These are phyloP conservation scores for Choloepus hoffmanni DNA, from an alignment of 2,113 vertebrate genomes.

Conservation along the genomic window DNA sequence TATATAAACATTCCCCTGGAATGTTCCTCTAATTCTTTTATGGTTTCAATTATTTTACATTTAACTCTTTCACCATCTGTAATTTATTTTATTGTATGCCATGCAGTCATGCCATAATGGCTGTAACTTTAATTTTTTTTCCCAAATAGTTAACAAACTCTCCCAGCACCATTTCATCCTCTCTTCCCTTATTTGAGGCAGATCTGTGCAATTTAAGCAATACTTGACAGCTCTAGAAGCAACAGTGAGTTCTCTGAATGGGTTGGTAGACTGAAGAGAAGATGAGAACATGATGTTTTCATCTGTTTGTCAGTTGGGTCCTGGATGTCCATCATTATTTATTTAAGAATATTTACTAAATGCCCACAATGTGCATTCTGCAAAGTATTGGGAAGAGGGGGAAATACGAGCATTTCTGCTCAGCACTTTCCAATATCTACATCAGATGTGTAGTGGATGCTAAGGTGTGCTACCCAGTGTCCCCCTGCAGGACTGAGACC, in stretches of 20 bases:
- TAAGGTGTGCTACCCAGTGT: neutral
- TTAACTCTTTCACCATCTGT: constrained; percentile 33
- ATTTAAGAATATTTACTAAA: neutral
- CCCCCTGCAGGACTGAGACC: neutral
- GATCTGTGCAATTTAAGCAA: neutral
- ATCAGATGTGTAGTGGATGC: no score
- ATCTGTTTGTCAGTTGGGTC: neutral
- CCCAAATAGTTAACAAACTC: neutral
- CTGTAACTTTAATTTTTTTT: neutral
- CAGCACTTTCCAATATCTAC: neutral
- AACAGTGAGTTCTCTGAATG: neutral
- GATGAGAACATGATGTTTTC: neutral
- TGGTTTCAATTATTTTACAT: neutral
- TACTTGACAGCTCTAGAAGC: neutral
- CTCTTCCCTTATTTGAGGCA: neutral
- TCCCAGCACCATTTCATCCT: rapidly evolving
- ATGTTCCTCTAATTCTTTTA: constrained; percentile 44
- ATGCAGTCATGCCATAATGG: neutral
- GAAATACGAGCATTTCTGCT: neutral
- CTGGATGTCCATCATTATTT: neutral
- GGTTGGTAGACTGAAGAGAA: neutral
- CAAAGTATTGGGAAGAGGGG: neutral
- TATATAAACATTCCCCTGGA: constrained; percentile 4
- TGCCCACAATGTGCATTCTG: neutral
- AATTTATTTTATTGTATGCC: neutral